Percentiles rank a stretch among this genome's conserved stretches.
phyloP scores from a whole-genome alignment of 2,888 invertebrate species.

The Noctua janthina region DNA sequence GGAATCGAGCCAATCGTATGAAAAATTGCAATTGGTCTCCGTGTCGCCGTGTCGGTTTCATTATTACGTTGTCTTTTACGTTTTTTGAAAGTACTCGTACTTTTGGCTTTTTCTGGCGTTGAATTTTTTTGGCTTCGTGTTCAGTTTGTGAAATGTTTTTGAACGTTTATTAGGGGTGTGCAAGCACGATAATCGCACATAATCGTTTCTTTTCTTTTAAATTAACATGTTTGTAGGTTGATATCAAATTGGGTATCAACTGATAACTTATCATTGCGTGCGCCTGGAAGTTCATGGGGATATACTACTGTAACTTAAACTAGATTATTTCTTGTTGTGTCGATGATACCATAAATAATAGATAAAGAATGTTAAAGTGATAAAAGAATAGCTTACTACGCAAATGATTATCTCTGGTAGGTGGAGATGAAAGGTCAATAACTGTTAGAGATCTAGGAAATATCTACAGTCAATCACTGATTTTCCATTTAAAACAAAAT shows the following conservation, averaged over 20 bases:
- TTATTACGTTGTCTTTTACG: conserved; percentile 46
- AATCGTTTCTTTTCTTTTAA: not conserved
- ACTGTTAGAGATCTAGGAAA: not conserved
- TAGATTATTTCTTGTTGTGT: not conserved
- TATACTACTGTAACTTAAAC: not conserved
- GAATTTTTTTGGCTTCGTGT: conserved; percentile 19
- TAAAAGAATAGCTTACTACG: not conserved
- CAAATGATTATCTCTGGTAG: not conserved
- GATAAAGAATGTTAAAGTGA: not conserved
- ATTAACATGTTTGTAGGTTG: too few species aligned
- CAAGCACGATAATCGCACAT: not conserved
- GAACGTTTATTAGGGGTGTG: not conserved
- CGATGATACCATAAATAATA: not conserved
- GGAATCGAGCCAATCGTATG: conserved; percentile 62
- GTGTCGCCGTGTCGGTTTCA: conserved; percentile 55
- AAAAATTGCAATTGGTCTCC: conserved; percentile 55
- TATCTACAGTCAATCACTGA: not conserved
- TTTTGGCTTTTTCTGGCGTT: conserved; percentile 6
- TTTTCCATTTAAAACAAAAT: not conserved
- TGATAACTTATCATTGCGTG: not conserved
- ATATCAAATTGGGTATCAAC: not conserved
- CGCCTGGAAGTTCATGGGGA: not conserved
- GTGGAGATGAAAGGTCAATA: not conserved
- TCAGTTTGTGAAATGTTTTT: conserved; percentile 8
- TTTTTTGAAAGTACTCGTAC: conserved; percentile 35